Base-by-base conservation (phyloP, 2,113 vertebrate genomes). In the Orcinus orca region DNA sequence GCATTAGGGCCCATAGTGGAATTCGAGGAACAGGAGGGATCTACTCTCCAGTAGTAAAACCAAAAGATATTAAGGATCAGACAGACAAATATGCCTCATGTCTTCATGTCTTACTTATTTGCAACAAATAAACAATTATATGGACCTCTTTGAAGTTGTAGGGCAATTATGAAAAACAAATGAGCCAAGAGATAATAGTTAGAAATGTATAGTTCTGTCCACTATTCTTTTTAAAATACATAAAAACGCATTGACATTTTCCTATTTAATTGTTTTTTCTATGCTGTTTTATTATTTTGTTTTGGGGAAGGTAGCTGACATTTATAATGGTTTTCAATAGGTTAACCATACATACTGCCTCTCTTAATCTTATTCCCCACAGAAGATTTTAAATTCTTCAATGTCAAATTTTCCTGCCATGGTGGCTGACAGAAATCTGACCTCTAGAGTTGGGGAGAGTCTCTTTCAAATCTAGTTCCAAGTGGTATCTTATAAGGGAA, bases 381-480 rank as follows among this genome's bases (percentile, higher is more conserved):
- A 65, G 70, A 97, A 96, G 60, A 87, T 73, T 95, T 93, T 74
- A 83, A 92, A 13, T 95, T 83, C 58, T 85, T 96, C 87, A 89
- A 84, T 73, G 63, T 90, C 50, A 90, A 92, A 93, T 84, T 91
- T 26, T 67, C 50, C 63, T 93, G 77, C 67, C 33, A 93, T 68
- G 62, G 31, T 62, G 80, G 38, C 80, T 92, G 93, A 81, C 87
- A 93, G 83, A 96, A 93, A 97, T 82, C 53, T 95, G 93, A 96
- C 58, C 79, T 68, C 63, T 83, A 67, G 63, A 71, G 36, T 83
- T 83, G 71, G 50, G 82, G 58, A 92, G 14, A 84, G 31, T 63
- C 68, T 95, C 70, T 95, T 97, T 96, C 50, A 92, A 96, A 93
- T 90, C 50, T 87, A 90, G 21, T 50, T 97, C 77, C 93, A 92